Percentiles rank a stretch among this genome's conserved stretches.
Conservation (phyloP, 2,888 invertebrate species). For the Leucozona laternaria region DNA sequence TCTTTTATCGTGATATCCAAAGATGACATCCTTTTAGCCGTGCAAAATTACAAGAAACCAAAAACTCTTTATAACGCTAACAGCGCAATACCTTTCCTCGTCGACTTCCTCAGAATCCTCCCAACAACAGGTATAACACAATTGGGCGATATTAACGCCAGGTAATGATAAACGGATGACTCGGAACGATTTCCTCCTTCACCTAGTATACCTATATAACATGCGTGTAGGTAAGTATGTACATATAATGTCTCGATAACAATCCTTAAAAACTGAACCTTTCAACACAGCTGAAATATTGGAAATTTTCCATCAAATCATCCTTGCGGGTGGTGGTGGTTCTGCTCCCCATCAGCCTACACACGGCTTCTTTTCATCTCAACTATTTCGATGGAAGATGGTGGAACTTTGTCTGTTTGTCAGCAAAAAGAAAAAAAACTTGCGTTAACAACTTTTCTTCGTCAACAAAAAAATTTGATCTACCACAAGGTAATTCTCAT, state of each 20-base stretch:
- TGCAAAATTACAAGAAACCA: constrained; percentile 37
- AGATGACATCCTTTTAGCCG: constrained; percentile 43
- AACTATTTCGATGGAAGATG: constrained; percentile 2
- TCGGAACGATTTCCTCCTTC: constrained; percentile 57
- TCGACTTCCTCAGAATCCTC: constrained; percentile 38
- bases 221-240: not conserved
- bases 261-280: constrained; percentile 34
- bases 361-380: constrained; percentile 8
- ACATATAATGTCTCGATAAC: constrained; percentile 20
- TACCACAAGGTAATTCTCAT: constrained; percentile 67
- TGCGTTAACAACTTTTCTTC: constrained; percentile 62
- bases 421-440: constrained; percentile 20
- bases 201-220: not conserved
- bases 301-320: constrained; percentile 53
- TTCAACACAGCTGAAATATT: constrained; percentile 46
- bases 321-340: not conserved
- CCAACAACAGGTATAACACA: constrained; percentile 65
- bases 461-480: constrained; percentile 51
- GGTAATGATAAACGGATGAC: constrained; percentile 72
- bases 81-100: constrained; percentile 22
- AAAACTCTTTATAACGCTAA: not conserved
- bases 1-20: constrained; percentile 61
- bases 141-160: constrained; percentile 66
- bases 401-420: not conserved
- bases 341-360: not conserved